Evolutionary conservation across 2,888 invertebrate species (phyloP), one percentile per base, ranked within the genome.

Genomic region (Stenolophus ochropezus): DNA sequence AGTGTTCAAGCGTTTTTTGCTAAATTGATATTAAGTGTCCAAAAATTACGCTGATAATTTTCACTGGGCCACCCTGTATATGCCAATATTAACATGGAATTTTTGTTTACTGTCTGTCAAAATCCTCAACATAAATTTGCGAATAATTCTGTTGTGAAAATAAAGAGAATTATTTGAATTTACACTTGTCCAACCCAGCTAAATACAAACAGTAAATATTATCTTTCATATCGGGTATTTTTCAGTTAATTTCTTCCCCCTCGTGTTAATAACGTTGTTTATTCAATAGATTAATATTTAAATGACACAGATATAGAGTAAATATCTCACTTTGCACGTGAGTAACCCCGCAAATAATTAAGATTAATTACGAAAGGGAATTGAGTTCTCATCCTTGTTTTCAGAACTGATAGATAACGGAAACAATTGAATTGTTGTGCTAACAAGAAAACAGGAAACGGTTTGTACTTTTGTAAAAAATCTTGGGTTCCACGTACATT

Each of bases 351-450:
- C 73, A 49, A 49, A 73, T 73, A 73, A 73, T 49, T 73, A 73
- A 73, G 73, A 73, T 73, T 73, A 73, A 73, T 73, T 73, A 49
- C 73, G 21, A 73, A 14, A 49, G 33, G 33, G 33, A 73, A 73
- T 49, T 73, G 49, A 49, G n/a, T 23, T 73, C 49, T 49, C 73
- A 49, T 20, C 18, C 47, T 49, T 20, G 49, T 73, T 23, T 23
- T 73, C 21, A 21, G 20, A 69, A 73, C 73, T 23, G 18, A 73
- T 73, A 49, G 73, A 49, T 73, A 73, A 73, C 49, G 27, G 23
- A 49, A 73, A 73, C 73, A 73, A 73, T 73, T 11, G 49, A 49
- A 69, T 49, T 73, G 73, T 73, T 73, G 47, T 47, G 49, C 18
- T 23, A 49, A 73, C 25, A 73, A 73, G 73, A 49, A 49, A 73